A percentile compares a stretch with the other conserved stretches of the same genome.
These are phyloP conservation scores for Apogon hyalosoma DNA, from an alignment of 2,797 vertebrate genomes.

Conservation along the genomic window DNA sequence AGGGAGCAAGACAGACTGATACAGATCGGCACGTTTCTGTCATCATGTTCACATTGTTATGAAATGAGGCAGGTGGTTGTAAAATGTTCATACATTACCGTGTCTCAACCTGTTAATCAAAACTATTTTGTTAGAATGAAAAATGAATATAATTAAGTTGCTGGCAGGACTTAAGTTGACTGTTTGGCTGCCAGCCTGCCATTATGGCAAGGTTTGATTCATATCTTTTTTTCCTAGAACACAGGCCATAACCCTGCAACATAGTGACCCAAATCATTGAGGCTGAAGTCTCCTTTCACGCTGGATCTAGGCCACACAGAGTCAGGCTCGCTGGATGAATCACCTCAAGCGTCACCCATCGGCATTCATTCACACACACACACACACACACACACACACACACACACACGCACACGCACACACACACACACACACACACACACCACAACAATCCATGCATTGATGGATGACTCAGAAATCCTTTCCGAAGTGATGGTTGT, in stretches of 20 bases:
- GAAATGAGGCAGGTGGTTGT: too few relatives aligned
- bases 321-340: slow-evolving; percentile 34
- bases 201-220: neutral
- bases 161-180: too few relatives aligned
- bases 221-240: slow-evolving; percentile 20
- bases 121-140: neutral
- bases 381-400: too few relatives aligned
- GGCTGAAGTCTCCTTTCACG: slow-evolving; percentile 11
- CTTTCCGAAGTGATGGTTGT: slow-evolving; percentile 55
- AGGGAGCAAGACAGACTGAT: too few relatives aligned
- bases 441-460: slow-evolving; percentile 26
- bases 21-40: too few relatives aligned
- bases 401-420: too few relatives aligned
- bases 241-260: slow-evolving; percentile 39
- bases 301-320: slow-evolving; percentile 50
- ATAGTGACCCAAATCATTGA: slow-evolving; percentile 58
- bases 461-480: slow-evolving; percentile 66
- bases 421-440: slow-evolving; percentile 20
- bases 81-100: too few relatives aligned
- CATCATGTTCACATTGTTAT: too few relatives aligned
- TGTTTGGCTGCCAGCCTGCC: too few relatives aligned
- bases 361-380: slow-evolving; percentile 31
- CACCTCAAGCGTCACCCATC: slow-evolving; percentile 38
- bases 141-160: too few relatives aligned
- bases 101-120: neutral